These are phyloP conservation scores for Litocranius walleri DNA, from an alignment of 2,113 vertebrate species.

Conservation along the genomic window DNA sequence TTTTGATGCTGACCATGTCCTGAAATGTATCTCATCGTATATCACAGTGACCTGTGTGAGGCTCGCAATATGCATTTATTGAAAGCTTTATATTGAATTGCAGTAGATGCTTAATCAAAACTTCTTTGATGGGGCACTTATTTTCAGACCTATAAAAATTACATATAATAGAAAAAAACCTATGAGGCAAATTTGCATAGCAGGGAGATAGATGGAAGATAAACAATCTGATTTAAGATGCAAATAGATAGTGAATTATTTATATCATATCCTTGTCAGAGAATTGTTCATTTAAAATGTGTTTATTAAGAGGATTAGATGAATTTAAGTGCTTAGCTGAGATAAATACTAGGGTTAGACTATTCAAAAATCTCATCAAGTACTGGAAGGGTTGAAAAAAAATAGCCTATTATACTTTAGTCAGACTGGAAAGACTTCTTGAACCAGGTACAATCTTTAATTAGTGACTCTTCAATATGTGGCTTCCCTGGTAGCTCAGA, in stretches of 20 bases:
- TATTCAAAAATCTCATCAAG: neutral
- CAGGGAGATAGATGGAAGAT: neutral
- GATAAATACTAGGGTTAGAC: neutral
- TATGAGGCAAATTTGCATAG: neutral
- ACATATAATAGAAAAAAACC: neutral
- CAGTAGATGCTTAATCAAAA: constrained; percentile 40
- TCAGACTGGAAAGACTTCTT: neutral
- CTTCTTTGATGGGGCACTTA: neutral
- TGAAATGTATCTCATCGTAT: neutral
- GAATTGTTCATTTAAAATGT: constrained; percentile 45
- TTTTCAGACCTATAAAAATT: neutral
- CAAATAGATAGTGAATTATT: constrained; percentile 54
- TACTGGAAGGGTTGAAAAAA: neutral
- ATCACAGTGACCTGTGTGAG: neutral
- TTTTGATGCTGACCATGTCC: neutral
- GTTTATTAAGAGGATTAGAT: constrained; percentile 35
- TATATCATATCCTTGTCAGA: constrained; percentile 25
- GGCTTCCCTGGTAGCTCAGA: no score
- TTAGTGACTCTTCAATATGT: neutral
- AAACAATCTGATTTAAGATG: constrained; percentile 45
- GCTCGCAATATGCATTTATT: neutral
- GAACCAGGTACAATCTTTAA: neutral
- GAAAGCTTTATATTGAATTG: constrained; percentile 2
- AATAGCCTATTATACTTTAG: neutral
- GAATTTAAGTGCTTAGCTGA: constrained; percentile 19